Conservation (phyloP, 2,888 invertebrate genomes). For the Chrysomela aeneicollis region DNA sequence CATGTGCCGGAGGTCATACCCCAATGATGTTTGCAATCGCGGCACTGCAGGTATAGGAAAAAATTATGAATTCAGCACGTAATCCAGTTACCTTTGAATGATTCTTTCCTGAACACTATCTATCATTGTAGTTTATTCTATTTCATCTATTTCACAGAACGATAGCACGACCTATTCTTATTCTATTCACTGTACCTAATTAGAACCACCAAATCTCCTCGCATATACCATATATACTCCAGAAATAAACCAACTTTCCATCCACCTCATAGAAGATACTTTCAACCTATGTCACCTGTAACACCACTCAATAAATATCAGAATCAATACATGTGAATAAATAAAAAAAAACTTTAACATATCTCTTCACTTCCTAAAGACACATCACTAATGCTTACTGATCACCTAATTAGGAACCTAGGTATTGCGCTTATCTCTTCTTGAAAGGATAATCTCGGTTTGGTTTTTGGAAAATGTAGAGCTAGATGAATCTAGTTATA, state of each 20-base stretch:
- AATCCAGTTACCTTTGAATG: slow-evolving; percentile 27
- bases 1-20: slow-evolving; percentile 97
- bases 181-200: slow-evolving; percentile 11
- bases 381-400: background rate
- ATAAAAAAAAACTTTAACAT: background rate
- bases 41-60: slow-evolving; percentile 89
- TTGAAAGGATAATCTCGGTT: too few species aligned
- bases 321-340: background rate
- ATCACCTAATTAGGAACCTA: background rate
- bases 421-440: background rate
- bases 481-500: too few species aligned
- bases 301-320: background rate
- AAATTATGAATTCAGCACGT: slow-evolving; percentile 34
- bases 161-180: slow-evolving; percentile 20
- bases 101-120: slow-evolving; percentile 33
- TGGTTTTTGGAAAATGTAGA: too few species aligned
- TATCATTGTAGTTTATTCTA: slow-evolving; percentile 24
- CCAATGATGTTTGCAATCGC: slow-evolving; percentile 95
- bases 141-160: slow-evolving; percentile 20
- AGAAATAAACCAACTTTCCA: background rate
- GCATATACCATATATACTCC: background rate
- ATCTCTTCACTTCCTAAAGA: background rate
- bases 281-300: background rate
- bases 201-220: background rate
- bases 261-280: background rate